Evolutionary conservation across 1,140 invertebrate genomes (phyloP), one percentile per base, ranked within the genome.

Genomic region (Orchestia grillus): DNA sequence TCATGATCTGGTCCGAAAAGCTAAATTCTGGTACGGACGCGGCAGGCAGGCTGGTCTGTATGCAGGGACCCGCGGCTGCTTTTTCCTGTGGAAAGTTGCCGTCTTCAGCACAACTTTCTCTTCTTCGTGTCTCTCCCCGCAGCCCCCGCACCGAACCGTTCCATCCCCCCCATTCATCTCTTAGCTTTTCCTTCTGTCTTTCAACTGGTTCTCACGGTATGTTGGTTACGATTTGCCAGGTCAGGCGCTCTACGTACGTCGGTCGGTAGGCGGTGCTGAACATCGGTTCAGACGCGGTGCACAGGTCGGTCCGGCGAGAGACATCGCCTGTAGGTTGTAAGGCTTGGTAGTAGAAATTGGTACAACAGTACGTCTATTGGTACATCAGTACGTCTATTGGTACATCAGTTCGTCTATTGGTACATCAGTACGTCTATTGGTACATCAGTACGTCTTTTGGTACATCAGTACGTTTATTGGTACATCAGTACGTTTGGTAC

Each of bases 11-110:
- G 88, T 91, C 23, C 88, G 44, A 4, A 42, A 43, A 43, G 41
- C 42, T 3, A 11, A 6, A 91, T 91, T 91, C 88, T 91, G 42
- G 88, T 91, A 91, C 88, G 88, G 44, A 42, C 4, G 41, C 44
- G 41, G 88, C 11, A 91, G 41, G 88, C 88, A 23, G 28, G 41
- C 28, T 15, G 44, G 88, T 42, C 41, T 91, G 44, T 41, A 44
- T 43, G 88, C 88, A 28, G 41, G 36, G 41, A 43, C 4, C 19
- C 15, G 44, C 41, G 41, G 87, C 41, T 42, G 88, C 88, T 91
- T 91, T 91, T 91, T 91, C 41, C 44, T 91, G 88, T 91, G 88
- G 88, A 91, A 91, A 91, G 88, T 91, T 91, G 88, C 87, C 36
- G 19, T 42, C 28, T 77, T 77, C 15, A 23, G 62, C 62, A 19